phyloP scores from a whole-genome alignment of 2,797 vertebrate species.

The Falco berigora region DNA sequence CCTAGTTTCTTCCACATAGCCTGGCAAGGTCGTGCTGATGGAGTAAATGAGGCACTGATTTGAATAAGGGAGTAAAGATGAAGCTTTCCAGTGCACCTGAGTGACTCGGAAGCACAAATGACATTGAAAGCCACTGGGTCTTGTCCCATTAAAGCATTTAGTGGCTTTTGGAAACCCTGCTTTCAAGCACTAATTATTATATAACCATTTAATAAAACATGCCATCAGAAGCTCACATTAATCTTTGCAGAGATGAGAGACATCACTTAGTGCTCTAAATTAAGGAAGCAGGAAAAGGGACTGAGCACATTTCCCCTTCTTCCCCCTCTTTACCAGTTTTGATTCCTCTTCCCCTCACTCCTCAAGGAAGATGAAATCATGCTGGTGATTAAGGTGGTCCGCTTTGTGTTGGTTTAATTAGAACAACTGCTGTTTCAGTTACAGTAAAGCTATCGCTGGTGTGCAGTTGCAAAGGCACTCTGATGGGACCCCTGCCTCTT shows the following conservation, averaged over 20 bases:
- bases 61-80: conserved; percentile 29
- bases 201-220: conserved; percentile 42
- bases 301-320: not conserved
- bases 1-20: not conserved
- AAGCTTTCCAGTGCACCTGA: conserved; percentile 11
- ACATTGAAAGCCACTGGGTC: not conserved
- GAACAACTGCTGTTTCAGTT: conserved; percentile 10
- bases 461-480: not conserved
- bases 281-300: not conserved
- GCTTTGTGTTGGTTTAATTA: conserved; percentile 32
- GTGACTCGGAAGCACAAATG: not conserved
- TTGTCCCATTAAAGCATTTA: conserved; percentile 18
- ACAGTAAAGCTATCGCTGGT: not conserved
- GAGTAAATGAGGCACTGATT: conserved; percentile 29
- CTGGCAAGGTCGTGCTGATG: not conserved
- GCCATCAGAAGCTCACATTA: not conserved
- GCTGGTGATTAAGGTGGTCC: conserved; percentile 1
- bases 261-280: not conserved
- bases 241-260: conserved; percentile 33
- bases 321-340: not conserved
- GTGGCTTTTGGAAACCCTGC: conserved; percentile 18
- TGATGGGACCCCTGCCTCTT: not conserved
- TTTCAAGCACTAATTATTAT: conserved; percentile 44
- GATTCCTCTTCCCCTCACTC: not conserved
- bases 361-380: conserved; percentile 1